Percentiles rank a stretch among this genome's conserved stretches.
phyloP scores from a whole-genome alignment of 1,140 invertebrate genomes.

The Heliothis subflexa region DNA sequence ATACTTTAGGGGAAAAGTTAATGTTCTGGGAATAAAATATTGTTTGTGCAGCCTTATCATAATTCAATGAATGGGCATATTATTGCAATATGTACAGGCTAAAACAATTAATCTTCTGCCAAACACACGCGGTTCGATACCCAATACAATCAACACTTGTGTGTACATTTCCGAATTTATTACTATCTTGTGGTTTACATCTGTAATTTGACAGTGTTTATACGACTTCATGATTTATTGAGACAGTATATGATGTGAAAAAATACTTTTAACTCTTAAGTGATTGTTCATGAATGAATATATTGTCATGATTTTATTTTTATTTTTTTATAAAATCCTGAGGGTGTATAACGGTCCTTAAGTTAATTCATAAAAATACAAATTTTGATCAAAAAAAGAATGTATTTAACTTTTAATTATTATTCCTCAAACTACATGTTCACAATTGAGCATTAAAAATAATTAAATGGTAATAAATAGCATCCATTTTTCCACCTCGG shows the following conservation, averaged over 20 bases:
- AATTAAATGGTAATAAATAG: too few species aligned
- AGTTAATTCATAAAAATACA: neutral
- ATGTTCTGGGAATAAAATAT: slow-evolving; percentile 53
- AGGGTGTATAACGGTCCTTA: neutral
- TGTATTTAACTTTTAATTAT: too few species aligned
- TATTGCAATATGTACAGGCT: slow-evolving; percentile 54
- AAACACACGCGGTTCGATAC: slow-evolving; percentile 53
- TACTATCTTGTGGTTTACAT: slow-evolving; percentile 46
- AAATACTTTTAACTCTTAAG: too few species aligned
- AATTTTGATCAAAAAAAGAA: too few species aligned
- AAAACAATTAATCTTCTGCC: slow-evolving; percentile 66
- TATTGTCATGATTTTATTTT: too few species aligned
- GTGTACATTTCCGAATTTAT: slow-evolving; percentile 51
- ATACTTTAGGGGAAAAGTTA: slow-evolving; percentile 49
- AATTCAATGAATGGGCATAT: slow-evolving; percentile 56
- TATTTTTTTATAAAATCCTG: neutral
- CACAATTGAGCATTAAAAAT: too few species aligned
- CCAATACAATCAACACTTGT: slow-evolving; percentile 55
- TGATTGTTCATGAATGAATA: too few species aligned
- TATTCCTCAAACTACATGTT: too few species aligned
- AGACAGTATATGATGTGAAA: too few species aligned
- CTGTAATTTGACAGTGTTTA: slow-evolving; percentile 18
- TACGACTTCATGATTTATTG: neutral
- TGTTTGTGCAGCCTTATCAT: slow-evolving; percentile 59
- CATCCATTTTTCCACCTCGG: too few species aligned